Percentiles rank a stretch among this genome's conserved stretches.
Evolutionary conservation across 2,888 invertebrate genomes (phyloP).

Genomic region (Eristalinus aeneus): DNA sequence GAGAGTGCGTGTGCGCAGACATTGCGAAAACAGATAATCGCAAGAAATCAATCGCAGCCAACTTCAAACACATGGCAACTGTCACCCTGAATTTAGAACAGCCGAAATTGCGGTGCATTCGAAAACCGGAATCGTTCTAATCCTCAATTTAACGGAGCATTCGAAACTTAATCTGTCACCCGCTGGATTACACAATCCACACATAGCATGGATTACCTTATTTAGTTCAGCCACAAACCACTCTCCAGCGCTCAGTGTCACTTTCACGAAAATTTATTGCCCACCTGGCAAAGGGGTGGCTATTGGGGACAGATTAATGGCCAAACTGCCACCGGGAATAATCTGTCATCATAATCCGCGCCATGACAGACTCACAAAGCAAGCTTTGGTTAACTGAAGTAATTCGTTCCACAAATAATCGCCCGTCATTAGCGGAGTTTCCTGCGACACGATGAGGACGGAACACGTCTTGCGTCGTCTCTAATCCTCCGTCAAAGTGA

Average conservation of each 20-base stretch:
- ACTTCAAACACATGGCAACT: too few relatives aligned
- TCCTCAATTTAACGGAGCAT: not conserved
- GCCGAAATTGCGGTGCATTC: not conserved
- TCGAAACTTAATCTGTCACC: not conserved
- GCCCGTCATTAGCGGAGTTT: constrained; percentile 27
- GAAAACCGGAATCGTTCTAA: not conserved
- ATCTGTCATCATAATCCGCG: constrained; percentile 61
- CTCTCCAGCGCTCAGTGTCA: not conserved
- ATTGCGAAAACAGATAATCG: too few relatives aligned
- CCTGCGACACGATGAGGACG: constrained; percentile 39
- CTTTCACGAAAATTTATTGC: not conserved
- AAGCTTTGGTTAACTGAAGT: constrained; percentile 31
- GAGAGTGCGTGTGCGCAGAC: too few relatives aligned
- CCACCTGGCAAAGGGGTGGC: not conserved
- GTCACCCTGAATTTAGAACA: too few relatives aligned
- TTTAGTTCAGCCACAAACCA: not conserved
- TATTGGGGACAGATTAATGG: not conserved
- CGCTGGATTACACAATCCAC: not conserved
- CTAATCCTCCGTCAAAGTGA: constrained; percentile 36
- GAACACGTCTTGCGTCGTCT: constrained; percentile 43
- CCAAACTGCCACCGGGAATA: constrained; percentile 30
- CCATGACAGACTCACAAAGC: constrained; percentile 63
- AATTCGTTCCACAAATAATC: constrained; percentile 17
- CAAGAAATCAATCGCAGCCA: not conserved
- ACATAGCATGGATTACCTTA: not conserved